Evolutionary conservation across 2,797 vertebrate species (phyloP), one percentile per base, ranked within the genome.

Genomic region (Dicrostonyx torquatus): DNA sequence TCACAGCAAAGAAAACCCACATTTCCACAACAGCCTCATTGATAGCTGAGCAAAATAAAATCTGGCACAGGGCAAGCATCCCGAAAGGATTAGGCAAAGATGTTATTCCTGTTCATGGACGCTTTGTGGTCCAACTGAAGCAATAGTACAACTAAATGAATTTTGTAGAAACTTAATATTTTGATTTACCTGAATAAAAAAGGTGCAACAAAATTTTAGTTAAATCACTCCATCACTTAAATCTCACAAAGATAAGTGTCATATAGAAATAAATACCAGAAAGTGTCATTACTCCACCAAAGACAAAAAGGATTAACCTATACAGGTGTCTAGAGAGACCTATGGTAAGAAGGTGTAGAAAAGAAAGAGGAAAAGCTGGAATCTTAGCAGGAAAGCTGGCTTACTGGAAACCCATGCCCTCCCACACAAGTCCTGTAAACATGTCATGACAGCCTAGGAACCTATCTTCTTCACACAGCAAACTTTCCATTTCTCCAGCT

Each of bases 1-100:
- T 99, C 98, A 98, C 98, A 98, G 98, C 98, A 98, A 97, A 98
- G 97, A 98, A 98, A 98, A 98, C 97, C 98, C 98, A 98, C 98
- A 98, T 98, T 97, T 97, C 97, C 97, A 98, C 98, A 99, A 99
- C 98, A 98, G 98, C 96, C 98, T 98, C 98, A 98, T 99, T 98
- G 98, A 98, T 98, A 98, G 98, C 96, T 34, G 97, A 97, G 97
- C 95, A 98, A 98, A 98, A 98, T 98, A 98, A 98, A 97, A 98
- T 98, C 98, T 98, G 98, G 98, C 98, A 98, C 77, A 85, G 29
- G 97, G 77, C 94, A 96, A 95, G 96, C 96, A 98, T 98, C 98
- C 98, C 98, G 97, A 78, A 98, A 98, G 98, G 97, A 89, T 96
- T 77, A 89, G 95, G 98, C 98, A 98, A 98, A 98, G 98, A 98